Percentiles rank a stretch among this genome's conserved stretches.
phyloP scores from a whole-genome alignment of 2,797 vertebrate genomes.

The Ciconia nigra region DNA sequence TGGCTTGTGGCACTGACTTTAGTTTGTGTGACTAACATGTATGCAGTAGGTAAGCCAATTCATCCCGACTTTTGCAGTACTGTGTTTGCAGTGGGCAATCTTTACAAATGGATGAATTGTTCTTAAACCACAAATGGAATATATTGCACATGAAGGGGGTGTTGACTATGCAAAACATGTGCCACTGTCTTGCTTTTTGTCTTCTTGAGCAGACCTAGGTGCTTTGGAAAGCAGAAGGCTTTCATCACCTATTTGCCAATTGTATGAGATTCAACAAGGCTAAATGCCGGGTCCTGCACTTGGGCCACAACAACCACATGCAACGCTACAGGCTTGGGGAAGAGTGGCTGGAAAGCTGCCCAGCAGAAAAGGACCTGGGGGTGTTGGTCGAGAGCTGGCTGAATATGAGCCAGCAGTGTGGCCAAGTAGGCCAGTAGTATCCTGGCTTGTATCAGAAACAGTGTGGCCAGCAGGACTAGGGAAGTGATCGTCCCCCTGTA shows the following conservation, averaged over 20 bases:
- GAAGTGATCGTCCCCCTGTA: too few species aligned
- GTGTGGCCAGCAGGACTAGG: too few species aligned
- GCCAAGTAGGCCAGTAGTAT: too few species aligned
- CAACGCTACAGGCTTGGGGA: too few species aligned
- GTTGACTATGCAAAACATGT: not conserved
- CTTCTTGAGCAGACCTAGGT: not conserved
- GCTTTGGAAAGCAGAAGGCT: not conserved
- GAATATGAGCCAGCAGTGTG: too few species aligned
- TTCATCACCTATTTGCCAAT: not conserved
- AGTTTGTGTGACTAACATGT: not conserved
- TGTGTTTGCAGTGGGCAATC: not conserved
- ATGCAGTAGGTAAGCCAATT: not conserved
- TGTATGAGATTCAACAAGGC: too few species aligned
- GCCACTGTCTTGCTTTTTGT: not conserved
- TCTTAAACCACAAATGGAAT: not conserved
- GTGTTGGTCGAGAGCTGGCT: too few species aligned
- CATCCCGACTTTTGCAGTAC: not conserved
- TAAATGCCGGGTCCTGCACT: too few species aligned
- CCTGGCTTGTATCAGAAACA: too few species aligned
- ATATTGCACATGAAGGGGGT: not conserved
- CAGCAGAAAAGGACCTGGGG: too few species aligned
- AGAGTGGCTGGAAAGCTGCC: too few species aligned
- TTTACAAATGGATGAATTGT: not conserved
- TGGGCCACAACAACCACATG: too few species aligned
- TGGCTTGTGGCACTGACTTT: not conserved